Evolutionary conservation across 2,797 vertebrate genomes (phyloP).

Genomic region (Bryconaethiops microstoma): DNA sequence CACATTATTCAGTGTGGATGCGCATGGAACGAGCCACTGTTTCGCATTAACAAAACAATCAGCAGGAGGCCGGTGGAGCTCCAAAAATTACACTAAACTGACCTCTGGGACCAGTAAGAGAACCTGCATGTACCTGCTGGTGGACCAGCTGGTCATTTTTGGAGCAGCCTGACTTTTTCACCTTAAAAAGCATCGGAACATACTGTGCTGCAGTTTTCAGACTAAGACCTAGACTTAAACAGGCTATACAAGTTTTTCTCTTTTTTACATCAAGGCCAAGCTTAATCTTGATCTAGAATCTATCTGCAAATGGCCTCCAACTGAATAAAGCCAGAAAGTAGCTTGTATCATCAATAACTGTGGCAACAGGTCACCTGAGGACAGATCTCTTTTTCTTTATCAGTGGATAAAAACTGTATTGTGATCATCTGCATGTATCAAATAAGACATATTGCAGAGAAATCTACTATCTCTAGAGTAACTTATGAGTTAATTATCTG

Average conservation of each 20-base stretch:
- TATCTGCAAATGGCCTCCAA: constrained; percentile 13
- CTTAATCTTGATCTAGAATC: constrained; percentile 6
- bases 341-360: not conserved
- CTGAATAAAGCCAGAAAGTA: constrained; percentile 3
- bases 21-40: constrained; percentile 14
- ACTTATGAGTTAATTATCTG: not conserved
- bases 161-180: not conserved
- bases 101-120: not conserved
- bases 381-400: not conserved
- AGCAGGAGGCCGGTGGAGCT: not conserved
- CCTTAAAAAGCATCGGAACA: not conserved
- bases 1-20: constrained; percentile 39
- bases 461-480: not conserved
- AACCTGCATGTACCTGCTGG: not conserved
- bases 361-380: constrained; percentile 2
- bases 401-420: not conserved
- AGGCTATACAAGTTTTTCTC: not conserved
- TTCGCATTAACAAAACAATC: constrained; percentile 43
- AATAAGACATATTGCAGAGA: not conserved
- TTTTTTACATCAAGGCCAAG: not conserved
- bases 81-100: not conserved
- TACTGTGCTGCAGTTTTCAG: not conserved
- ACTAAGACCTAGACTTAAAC: not conserved
- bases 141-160: not conserved
- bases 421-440: not conserved